phyloP scores from a whole-genome alignment of 2,113 vertebrate genomes.

The Dipodomys merriami region DNA sequence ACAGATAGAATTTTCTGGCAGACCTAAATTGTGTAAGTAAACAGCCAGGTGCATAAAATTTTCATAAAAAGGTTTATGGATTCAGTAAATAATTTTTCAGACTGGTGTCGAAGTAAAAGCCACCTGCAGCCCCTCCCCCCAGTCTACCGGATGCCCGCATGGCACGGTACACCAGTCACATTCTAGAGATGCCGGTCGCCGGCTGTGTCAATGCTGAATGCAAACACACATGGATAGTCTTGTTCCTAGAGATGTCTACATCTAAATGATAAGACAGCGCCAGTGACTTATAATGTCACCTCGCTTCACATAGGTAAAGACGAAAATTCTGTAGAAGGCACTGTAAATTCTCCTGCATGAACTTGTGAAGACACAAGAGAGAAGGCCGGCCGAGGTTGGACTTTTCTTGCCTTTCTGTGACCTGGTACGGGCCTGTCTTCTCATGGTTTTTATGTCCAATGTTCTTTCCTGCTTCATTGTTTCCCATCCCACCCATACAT shows the following conservation, averaged over 20 bases:
- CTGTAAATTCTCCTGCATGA: constrained; percentile 86
- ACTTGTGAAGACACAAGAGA: constrained; percentile 80
- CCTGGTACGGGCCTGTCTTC: constrained; percentile 72
- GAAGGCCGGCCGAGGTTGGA: constrained; percentile 78
- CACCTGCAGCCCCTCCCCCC: constrained; percentile 73
- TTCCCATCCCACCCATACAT: neutral
- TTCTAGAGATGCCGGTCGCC: constrained; percentile 49
- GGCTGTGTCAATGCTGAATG: constrained; percentile 61
- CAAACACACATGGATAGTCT: constrained; percentile 50
- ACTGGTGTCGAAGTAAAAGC: constrained; percentile 85
- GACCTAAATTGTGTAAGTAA: constrained; percentile 86
- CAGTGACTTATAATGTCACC: constrained; percentile 79
- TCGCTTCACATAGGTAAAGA: constrained; percentile 85
- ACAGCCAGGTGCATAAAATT: constrained; percentile 88
- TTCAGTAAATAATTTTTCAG: constrained; percentile 82
- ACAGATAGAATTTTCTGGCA: constrained; percentile 90
- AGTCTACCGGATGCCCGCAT: constrained; percentile 67
- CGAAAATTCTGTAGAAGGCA: constrained; percentile 89
- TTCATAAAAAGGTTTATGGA: constrained; percentile 86
- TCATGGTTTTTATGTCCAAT: constrained; percentile 23
- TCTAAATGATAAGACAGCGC: constrained; percentile 75
- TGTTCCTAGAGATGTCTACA: constrained; percentile 76
- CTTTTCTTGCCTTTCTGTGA: constrained; percentile 57
- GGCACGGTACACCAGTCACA: neutral
- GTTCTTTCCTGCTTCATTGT: constrained; percentile 60